Base-by-base conservation (phyloP, 92 coral and sea anemone genomes). In the Hydrozoanthus gracilis region DNA sequence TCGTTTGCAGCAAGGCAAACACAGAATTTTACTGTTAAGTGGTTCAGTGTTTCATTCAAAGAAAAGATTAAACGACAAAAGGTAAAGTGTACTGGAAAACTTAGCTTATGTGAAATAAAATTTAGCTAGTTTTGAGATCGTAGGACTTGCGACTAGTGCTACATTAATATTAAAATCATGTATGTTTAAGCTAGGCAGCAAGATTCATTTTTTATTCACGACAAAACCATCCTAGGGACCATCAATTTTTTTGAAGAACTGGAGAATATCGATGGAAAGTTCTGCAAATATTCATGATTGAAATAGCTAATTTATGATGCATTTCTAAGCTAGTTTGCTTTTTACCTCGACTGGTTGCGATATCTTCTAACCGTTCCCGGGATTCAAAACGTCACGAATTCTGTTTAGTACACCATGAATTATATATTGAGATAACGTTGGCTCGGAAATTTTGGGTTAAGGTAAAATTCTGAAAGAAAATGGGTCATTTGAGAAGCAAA, bases 61-160 rank as follows among this genome's bases (percentile, higher is more conserved):
- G 66, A 92, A 92, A 69, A 88, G 90, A 71, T 88, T 92, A 62
- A 89, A 86, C 51, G 98, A 95, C 82, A 95, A 95, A 86, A 92
- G 98, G 98, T 95, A 84, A 90, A 67, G 20, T 54, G 14, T 18
- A 8, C 17, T 20, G 18, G 8, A 52, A 18, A 8, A 8, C 4
- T 1, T 6, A 15, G 18, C 7, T n/a, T 73, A 6, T 50, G 20
- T 4, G 5, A 73, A 74, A 74, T 11, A 72, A 13, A 15, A 52
- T 1, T 72, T 0, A 27, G 7, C 55, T 13, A 54, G 39, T 14
- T 54, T 50, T 15, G 17, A 17, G 79, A 18, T 17, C 18, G 68
- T 14, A 62, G 17, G 17, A 20, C 68, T 62, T 12, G 67, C 4
- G 15, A 8, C 67, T 12, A 4, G 67, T 61, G 67, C 15, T 14